A percentile compares a stretch with the other conserved stretches of the same genome.
Evolutionary conservation across 2,888 invertebrate species (phyloP).

Genomic region (Oasisia sp.): DNA sequence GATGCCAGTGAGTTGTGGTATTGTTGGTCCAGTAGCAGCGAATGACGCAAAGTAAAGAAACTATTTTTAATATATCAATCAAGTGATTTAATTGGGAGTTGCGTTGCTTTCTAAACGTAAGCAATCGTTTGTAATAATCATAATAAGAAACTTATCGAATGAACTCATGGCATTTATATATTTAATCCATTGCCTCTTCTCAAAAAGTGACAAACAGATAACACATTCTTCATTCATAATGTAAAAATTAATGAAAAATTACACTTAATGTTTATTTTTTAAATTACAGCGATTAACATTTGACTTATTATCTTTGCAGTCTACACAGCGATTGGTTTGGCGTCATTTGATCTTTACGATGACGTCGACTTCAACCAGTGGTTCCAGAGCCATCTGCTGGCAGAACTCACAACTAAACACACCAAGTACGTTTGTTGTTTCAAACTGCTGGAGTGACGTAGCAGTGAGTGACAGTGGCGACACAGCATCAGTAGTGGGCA

Average conservation of each 20-base stretch:
- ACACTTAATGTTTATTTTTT: background rate
- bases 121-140: too few relatives aligned
- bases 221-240: too few relatives aligned
- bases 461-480: too few relatives aligned
- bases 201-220: too few relatives aligned
- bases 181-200: too few relatives aligned
- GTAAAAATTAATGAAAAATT: too few relatives aligned
- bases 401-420: constrained; percentile 84
- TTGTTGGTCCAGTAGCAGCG: background rate
- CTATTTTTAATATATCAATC: too few relatives aligned
- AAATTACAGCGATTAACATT: background rate
- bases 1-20: constrained; percentile 74
- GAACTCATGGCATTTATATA: too few relatives aligned
- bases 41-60: background rate
- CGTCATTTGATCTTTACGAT: constrained; percentile 89
- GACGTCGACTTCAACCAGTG: constrained; percentile 94
- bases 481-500: too few relatives aligned
- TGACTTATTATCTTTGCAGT: constrained; percentile 66
- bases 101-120: too few relatives aligned
- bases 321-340: constrained; percentile 89
- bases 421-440: constrained; percentile 68
- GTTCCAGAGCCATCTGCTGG: constrained; percentile 84
- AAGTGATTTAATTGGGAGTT: too few relatives aligned
- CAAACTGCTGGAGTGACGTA: background rate
- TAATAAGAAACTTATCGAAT: too few relatives aligned